Base-by-base conservation (phyloP, 2,888 invertebrate genomes). In the Sericinus montela region DNA sequence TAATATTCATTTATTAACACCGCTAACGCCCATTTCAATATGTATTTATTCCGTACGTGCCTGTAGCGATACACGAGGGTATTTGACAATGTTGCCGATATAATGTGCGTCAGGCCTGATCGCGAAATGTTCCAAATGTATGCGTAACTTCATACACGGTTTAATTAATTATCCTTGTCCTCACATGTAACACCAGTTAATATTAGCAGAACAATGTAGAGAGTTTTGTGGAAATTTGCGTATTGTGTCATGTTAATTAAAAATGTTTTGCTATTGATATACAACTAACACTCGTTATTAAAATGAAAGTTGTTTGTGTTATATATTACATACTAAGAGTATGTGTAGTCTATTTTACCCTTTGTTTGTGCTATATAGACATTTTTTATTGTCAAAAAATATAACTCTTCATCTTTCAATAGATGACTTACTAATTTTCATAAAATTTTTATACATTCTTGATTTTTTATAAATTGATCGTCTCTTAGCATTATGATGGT, bases 1-100 rank as follows among this genome's bases (percentile, higher is more conserved):
- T 79, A 75, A 73, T 79, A 74, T 69, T 69, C 65, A 65, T 75
- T 69, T 63, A 63, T 62, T 60, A 56, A 47, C 44, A 46, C 13
- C 38, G 40, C 44, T 50, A 53, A 44, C 45, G 57, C 43, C 52
- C 35, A 47, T 51, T 43, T 51, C 43, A 44, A 52, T 55, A 49
- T 46, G 48, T 56, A 53, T 56, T 52, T 54, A 48, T 32, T 37
- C 42, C 13, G 32, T 43, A 38, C 43, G 43, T 43, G 43, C 29
- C 23, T 29, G 10, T 47, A 16, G 35, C 14, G 28, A 15, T 14
- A 29, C 23, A 14, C 16, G 11, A 32, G 23, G 37, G 42, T 42
- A 25, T 38, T 43, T 38, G 39, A 45, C 36, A 48, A 47, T 40
- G 34, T 40, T 39, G 23, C 13, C 40, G 44, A 39, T 40, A 14